Evolutionary conservation across 2,797 vertebrate genomes (phyloP).

Genomic region (Adelosebastes latens): DNA sequence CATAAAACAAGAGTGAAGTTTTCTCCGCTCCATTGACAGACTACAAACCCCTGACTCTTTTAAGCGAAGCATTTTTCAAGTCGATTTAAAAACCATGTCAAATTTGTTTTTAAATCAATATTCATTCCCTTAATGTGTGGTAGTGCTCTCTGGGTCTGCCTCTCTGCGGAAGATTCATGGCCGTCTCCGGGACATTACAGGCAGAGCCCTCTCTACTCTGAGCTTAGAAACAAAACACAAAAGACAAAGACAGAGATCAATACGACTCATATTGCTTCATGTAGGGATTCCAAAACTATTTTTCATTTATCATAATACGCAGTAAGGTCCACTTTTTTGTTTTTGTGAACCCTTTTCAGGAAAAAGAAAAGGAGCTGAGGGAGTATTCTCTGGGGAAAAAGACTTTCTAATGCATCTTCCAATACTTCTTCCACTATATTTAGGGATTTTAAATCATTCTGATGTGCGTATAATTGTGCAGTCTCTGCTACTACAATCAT

Average conservation of each 20-base stretch:
- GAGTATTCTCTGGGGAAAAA: background rate
- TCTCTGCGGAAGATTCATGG: slow-evolving; percentile 64
- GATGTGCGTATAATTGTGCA: slow-evolving; percentile 13
- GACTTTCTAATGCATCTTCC: slow-evolving; percentile 16
- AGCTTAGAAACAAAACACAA: slow-evolving; percentile 36
- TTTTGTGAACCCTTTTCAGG: background rate
- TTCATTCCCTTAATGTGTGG: slow-evolving; percentile 74
- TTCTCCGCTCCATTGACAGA: slow-evolving; percentile 68
- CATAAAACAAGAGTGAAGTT: slow-evolving; percentile 74
- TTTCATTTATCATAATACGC: background rate
- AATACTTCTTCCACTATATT: slow-evolving; percentile 7
- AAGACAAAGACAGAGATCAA: slow-evolving; percentile 28
- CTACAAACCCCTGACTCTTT: slow-evolving; percentile 69
- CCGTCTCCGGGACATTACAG: slow-evolving; percentile 34
- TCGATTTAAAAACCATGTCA: slow-evolving; percentile 76
- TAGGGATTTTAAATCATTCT: slow-evolving; percentile 28
- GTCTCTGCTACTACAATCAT: slow-evolving; percentile 27
- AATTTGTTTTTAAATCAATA: slow-evolving; percentile 83
- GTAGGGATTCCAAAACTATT: slow-evolving; percentile 19
- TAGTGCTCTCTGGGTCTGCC: slow-evolving; percentile 57
- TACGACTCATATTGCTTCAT: slow-evolving; percentile 21
- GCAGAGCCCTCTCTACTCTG: slow-evolving; percentile 12
- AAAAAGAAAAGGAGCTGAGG: background rate
- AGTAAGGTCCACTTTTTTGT: slow-evolving; percentile 8
- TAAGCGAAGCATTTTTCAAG: slow-evolving; percentile 73